Conservation (phyloP, 64 coral and sea anemone genomes). For the Pocillopora verrucosa region DNA sequence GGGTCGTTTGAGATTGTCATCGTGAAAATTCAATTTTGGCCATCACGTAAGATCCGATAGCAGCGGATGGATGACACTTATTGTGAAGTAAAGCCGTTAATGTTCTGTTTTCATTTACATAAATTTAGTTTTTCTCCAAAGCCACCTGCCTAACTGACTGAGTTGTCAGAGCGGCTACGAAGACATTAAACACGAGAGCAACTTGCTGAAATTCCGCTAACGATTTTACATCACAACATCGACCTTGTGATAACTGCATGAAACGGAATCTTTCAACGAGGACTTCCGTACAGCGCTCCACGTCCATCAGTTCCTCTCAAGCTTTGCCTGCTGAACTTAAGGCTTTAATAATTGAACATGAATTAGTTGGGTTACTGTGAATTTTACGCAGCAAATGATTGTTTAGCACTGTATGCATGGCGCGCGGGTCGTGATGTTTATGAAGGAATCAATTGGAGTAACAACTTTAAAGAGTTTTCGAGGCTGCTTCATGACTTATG, state of each 20-base stretch:
- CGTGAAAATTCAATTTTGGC: slow-evolving; percentile 37
- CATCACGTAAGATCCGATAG: neutral
- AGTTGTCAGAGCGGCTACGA: slow-evolving; percentile 22
- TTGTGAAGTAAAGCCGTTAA: slow-evolving; percentile 33
- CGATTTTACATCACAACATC: neutral
- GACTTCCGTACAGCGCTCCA: neutral
- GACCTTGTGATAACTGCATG: neutral
- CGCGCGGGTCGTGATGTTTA: neutral
- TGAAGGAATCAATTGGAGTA: neutral
- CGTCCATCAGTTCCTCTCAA: neutral
- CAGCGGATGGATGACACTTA: neutral
- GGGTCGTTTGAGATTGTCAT: slow-evolving; percentile 14
- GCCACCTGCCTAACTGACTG: slow-evolving; percentile 16
- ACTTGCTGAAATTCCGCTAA: slow-evolving; percentile 1
- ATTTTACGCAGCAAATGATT: slow-evolving; percentile 27
- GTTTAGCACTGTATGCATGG: neutral
- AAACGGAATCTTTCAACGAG: neutral
- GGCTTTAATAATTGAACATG: slow-evolving; percentile 47
- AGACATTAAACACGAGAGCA: slow-evolving; percentile 38
- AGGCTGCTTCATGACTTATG: neutral
- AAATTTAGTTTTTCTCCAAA: slow-evolving; percentile 27
- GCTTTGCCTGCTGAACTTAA: neutral
- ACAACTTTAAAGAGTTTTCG: neutral
- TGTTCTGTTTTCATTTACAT: slow-evolving; percentile 37
- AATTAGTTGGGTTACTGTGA: slow-evolving; percentile 26